These are phyloP conservation scores for Enteromius treurensis DNA, from an alignment of 2,797 vertebrate genomes.

Conservation along the genomic window DNA sequence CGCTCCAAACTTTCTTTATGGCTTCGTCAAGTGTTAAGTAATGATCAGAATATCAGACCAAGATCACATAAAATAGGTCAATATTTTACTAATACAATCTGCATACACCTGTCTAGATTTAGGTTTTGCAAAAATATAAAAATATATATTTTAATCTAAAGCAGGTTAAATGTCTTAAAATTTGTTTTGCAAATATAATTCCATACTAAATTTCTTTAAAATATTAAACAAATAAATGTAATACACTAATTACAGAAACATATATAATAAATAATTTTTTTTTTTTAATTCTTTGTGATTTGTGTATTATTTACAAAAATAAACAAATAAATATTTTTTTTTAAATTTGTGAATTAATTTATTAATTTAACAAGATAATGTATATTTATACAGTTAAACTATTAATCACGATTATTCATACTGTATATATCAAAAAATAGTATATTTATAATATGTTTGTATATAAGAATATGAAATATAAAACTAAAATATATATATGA, in stretches of 20 bases:
- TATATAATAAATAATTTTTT: no score
- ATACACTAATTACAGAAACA: no score
- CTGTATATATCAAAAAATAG: no score
- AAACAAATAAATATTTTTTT: no score
- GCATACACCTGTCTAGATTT: neutral
- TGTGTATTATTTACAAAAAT: no score
- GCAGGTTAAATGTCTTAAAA: neutral
- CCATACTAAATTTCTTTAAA: neutral
- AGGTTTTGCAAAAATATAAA: no score
- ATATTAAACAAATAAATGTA: neutral
- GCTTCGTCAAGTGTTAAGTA: neutral
- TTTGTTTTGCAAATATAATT: neutral
- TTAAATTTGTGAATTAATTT: no score
- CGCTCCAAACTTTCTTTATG: neutral
- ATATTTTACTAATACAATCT: neutral
- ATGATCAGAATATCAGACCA: neutral
- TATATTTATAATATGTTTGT: no score
- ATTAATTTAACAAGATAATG: no score
- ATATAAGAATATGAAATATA: neutral
- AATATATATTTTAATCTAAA: neutral
- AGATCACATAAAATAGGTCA: neutral
- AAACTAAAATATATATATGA: neutral
- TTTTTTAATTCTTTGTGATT: no score
- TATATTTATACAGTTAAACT: no score
- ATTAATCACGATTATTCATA: no score